These are phyloP conservation scores for Agrochola lychnidis DNA, from an alignment of 2,888 invertebrate genomes.

Conservation along the genomic window DNA sequence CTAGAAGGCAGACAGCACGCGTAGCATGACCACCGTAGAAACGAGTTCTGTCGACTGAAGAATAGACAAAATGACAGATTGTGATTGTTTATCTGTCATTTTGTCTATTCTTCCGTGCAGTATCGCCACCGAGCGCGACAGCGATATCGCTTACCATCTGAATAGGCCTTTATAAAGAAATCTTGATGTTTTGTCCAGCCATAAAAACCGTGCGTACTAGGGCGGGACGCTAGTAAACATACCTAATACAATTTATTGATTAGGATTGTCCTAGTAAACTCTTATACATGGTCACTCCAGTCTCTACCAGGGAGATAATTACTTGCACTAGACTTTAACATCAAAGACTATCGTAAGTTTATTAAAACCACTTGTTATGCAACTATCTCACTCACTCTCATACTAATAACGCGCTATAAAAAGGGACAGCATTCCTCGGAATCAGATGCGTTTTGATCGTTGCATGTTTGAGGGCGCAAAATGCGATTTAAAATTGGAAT, in stretches of 20 bases:
- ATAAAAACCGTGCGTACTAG: not conserved
- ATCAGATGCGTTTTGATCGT: not conserved
- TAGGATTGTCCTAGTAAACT: constrained; percentile 35
- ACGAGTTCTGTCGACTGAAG: no score
- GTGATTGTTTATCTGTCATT: no score
- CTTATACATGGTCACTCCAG: constrained; percentile 36
- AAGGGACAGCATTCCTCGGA: constrained; percentile 3
- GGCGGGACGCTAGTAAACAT: not conserved
- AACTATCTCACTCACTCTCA: constrained; percentile 33
- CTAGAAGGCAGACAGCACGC: no score
- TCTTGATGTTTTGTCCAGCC: not conserved
- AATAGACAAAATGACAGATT: no score
- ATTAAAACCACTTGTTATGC: constrained; percentile 40
- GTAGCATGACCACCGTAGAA: no score
- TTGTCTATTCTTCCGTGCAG: no score
- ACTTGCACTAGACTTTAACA: constrained; percentile 53
- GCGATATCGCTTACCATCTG: no score
- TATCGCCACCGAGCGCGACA: no score
- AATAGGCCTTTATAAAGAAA: not conserved
- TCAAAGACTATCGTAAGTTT: constrained; percentile 41
- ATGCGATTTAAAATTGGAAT: not conserved
- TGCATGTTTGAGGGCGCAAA: not conserved
- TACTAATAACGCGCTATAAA: not conserved
- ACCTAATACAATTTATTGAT: not conserved
- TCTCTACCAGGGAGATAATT: constrained; percentile 47